phyloP scores from a whole-genome alignment of 2,113 vertebrate species.

The Echinops telfairi region DNA sequence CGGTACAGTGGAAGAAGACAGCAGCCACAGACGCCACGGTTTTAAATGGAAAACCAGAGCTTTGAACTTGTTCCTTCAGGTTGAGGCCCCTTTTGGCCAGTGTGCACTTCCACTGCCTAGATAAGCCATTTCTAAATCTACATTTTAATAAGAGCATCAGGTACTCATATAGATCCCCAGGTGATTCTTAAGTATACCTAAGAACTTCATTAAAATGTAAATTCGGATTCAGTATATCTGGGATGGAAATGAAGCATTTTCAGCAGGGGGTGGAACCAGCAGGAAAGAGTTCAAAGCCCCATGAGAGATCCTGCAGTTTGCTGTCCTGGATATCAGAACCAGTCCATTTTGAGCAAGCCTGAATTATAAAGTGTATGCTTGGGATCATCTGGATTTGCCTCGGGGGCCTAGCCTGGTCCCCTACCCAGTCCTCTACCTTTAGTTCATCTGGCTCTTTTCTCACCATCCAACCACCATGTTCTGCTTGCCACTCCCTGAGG shows the following conservation, averaged over 20 bases:
- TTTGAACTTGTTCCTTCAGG: background rate
- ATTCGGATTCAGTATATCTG: background rate
- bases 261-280: background rate
- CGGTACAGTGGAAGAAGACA: background rate
- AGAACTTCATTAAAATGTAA: background rate
- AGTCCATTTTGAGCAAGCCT: background rate
- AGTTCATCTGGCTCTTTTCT: background rate
- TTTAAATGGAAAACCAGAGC: conserved; percentile 37
- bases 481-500: conserved; percentile 24
- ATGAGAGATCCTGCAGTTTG: background rate
- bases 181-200: background rate
- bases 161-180: background rate
- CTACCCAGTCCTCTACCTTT: background rate
- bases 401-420: background rate
- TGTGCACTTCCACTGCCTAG: background rate
- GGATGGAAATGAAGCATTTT: background rate
- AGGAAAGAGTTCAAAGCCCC: background rate
- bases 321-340: background rate
- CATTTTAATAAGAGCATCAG: background rate
- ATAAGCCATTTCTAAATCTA: background rate
- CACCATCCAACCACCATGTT: background rate
- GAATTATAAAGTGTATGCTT: background rate
- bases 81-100: background rate
- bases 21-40: background rate
- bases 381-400: background rate